These are phyloP conservation scores for Andrena bucephala DNA, from an alignment of 2,888 invertebrate species.

Conservation along the genomic window DNA sequence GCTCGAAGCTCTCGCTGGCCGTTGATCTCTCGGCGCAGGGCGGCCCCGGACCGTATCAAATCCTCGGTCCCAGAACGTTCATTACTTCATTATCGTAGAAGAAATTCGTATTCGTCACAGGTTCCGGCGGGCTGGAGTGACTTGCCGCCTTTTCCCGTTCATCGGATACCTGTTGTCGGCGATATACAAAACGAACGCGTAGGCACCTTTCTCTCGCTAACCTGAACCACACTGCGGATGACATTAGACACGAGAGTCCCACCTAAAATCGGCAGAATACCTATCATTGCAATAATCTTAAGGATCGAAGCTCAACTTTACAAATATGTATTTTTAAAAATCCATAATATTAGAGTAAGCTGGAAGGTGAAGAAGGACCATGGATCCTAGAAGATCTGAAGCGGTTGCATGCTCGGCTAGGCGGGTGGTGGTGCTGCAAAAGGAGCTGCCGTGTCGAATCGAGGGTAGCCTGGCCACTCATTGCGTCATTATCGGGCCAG, in stretches of 20 bases:
- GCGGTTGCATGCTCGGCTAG: not conserved
- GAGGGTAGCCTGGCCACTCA: slow-evolving; percentile 51
- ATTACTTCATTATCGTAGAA: slow-evolving; percentile 80
- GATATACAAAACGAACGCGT: too few species aligned
- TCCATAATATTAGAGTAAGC: too few species aligned
- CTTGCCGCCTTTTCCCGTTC: not conserved
- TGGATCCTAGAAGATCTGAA: not conserved
- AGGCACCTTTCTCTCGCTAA: too few species aligned
- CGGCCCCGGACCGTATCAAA: slow-evolving; percentile 68
- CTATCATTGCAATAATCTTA: too few species aligned
- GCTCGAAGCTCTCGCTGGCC: not conserved
- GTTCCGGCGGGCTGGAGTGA: not conserved
- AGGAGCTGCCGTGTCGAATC: slow-evolving; percentile 54
- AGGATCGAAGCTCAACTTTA: not conserved
- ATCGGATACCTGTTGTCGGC: too few species aligned
- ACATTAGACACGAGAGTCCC: too few species aligned
- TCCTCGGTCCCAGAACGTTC: slow-evolving; percentile 75
- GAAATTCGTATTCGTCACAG: slow-evolving; percentile 74
- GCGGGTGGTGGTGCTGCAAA: slow-evolving; percentile 2
- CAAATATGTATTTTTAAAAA: too few species aligned
- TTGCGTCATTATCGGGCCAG: slow-evolving; percentile 65
- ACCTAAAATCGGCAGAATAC: too few species aligned
- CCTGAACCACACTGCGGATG: too few species aligned
- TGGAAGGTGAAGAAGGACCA: not conserved
- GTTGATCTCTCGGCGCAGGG: not conserved